phyloP scores from a whole-genome alignment of 2,797 vertebrate species.

The Labroides dimidiatus region DNA sequence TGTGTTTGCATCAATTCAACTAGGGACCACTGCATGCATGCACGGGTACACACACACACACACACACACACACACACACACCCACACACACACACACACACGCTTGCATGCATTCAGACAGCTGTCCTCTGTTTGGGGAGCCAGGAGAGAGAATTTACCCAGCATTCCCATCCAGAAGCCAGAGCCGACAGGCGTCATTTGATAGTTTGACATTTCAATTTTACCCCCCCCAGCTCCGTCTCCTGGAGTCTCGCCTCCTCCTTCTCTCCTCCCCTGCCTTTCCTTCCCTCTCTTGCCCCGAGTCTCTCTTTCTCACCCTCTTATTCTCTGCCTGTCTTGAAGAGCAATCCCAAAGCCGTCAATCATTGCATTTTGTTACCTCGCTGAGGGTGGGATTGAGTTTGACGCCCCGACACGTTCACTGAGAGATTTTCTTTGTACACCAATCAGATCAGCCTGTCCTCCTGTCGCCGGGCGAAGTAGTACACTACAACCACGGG shows the following conservation, averaged over 20 bases:
- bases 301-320: constrained; percentile 42
- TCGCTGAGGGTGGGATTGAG: constrained; percentile 69
- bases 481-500: constrained; percentile 48
- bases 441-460: constrained; percentile 77
- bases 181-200: constrained; percentile 71
- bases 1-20: constrained; percentile 41
- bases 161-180: constrained; percentile 60
- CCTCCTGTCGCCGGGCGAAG: constrained; percentile 63
- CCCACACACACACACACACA: constrained; percentile 3
- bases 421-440: constrained; percentile 78
- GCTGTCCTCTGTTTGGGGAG: constrained; percentile 62
- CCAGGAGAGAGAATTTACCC: constrained; percentile 64
- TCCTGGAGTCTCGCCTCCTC: constrained; percentile 32
- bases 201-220: constrained; percentile 82
- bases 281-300: constrained; percentile 11
- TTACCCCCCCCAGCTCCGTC: constrained; percentile 63
- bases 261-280: constrained; percentile 16
- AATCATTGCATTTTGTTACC: constrained; percentile 74
- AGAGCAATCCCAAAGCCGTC: constrained; percentile 75
- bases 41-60: constrained; percentile 8
- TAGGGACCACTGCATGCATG: constrained; percentile 15
- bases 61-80: constrained; percentile 9
- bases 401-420: constrained; percentile 65
- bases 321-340: constrained; percentile 56
- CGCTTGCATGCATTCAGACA: constrained; percentile 42